Percentiles rank a stretch among this genome's conserved stretches.
phyloP scores from a whole-genome alignment of 64 coral and sea anemone genomes.

The Montipora sp. region DNA sequence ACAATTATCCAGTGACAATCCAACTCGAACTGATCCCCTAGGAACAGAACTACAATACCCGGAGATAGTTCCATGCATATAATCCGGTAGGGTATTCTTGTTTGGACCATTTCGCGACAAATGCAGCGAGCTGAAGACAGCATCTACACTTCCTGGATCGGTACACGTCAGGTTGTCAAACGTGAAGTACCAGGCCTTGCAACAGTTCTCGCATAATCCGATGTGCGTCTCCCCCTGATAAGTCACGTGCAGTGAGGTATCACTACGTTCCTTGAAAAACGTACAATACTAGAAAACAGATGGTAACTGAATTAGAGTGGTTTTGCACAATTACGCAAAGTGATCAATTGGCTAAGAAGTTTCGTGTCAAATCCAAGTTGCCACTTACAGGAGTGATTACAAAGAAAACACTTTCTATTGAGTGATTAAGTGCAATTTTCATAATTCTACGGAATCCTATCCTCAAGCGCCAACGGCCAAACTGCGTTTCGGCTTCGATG shows the following conservation, averaged over 20 bases:
- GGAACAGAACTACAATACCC: conserved; percentile 74
- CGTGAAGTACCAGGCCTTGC: conserved; percentile 85
- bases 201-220: conserved; percentile 74
- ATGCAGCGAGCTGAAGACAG: conserved; percentile 65
- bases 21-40: conserved; percentile 68
- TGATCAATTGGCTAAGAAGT: too few relatives aligned
- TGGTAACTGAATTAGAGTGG: conserved; percentile 4
- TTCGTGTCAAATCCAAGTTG: too few relatives aligned
- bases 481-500: too few relatives aligned
- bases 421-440: too few relatives aligned
- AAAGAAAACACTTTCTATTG: too few relatives aligned
- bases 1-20: conserved; percentile 57
- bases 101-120: conserved; percentile 45
- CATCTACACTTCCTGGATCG: conserved; percentile 63
- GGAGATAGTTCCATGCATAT: conserved; percentile 81
- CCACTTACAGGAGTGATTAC: too few relatives aligned
- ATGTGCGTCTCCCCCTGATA: conserved; percentile 86
- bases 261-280: conserved; percentile 43
- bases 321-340: background rate
- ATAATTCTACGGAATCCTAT: too few relatives aligned
- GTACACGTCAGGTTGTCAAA: conserved; percentile 79
- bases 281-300: conserved; percentile 35
- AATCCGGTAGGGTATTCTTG: conserved; percentile 69
- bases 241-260: conserved; percentile 56
- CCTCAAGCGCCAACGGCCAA: too few relatives aligned